phyloP scores from a whole-genome alignment of 2,113 vertebrate species.

The Capreolus pygargus region DNA sequence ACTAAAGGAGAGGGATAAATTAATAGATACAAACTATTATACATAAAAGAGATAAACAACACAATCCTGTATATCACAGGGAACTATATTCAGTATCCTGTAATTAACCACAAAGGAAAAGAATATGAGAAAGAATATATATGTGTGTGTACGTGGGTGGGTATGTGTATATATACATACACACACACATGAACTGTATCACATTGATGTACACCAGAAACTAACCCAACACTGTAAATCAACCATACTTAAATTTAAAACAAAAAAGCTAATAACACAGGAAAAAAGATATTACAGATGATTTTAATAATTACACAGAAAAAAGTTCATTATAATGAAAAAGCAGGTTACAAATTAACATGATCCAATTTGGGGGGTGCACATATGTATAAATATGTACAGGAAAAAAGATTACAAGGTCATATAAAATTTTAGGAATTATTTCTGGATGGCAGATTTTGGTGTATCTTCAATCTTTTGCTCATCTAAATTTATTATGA shows the following conservation, averaged over 20 bases:
- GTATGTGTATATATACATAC: not conserved
- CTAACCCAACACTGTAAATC: not conserved
- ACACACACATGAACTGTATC: not conserved
- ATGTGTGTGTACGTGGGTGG: not conserved
- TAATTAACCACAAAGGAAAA: not conserved
- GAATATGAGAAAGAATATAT: not conserved
- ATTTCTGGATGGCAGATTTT: not conserved
- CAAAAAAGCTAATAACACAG: not conserved
- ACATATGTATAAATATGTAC: not conserved
- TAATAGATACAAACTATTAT: not conserved
- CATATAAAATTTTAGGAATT: not conserved
- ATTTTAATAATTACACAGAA: not conserved
- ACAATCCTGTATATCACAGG: not conserved
- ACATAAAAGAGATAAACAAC: not conserved
- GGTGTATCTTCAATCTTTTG: not conserved
- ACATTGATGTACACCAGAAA: not conserved
- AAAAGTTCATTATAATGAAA: not conserved
- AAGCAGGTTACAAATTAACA: constrained; percentile 6
- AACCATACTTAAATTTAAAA: not conserved
- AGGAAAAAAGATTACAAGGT: not conserved
- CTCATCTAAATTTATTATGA: not conserved
- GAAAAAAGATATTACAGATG: not conserved
- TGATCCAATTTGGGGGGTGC: not conserved
- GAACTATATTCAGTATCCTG: not conserved
- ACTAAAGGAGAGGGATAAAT: not conserved